Percentiles rank a stretch among this genome's conserved stretches.
Conservation (phyloP, 1,140 invertebrate genomes). For the Nasonia vitripennis region DNA sequence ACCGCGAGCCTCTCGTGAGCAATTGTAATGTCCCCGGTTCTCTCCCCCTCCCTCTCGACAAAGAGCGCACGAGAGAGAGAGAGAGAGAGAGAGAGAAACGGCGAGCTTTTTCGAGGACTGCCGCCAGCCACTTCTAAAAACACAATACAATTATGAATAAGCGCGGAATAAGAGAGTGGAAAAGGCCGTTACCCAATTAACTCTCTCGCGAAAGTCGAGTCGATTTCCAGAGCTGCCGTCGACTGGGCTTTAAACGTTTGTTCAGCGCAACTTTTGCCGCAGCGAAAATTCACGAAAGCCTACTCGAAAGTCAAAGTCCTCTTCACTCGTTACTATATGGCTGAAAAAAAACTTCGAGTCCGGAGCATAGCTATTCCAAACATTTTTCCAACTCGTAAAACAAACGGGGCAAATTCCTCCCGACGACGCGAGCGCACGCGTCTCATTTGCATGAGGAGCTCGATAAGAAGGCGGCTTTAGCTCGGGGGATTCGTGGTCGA, state of each 20-base stretch:
- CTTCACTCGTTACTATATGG: not conserved
- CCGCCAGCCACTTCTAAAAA: slow-evolving; percentile 5
- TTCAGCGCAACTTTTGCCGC: not conserved
- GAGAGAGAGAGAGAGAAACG: not conserved
- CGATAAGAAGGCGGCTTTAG: slow-evolving; percentile 21
- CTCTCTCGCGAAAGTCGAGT: not conserved
- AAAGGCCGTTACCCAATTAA: slow-evolving; percentile 15
- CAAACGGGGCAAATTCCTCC: slow-evolving; percentile 33
- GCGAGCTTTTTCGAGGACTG: slow-evolving; percentile 30
- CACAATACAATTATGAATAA: slow-evolving; percentile 22
- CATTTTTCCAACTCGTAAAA: not conserved
- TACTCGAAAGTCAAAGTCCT: not conserved
- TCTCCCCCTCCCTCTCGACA: not conserved
- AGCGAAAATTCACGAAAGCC: not conserved
- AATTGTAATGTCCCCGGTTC: slow-evolving; percentile 12
- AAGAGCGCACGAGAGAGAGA: not conserved
- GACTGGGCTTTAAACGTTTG: slow-evolving; percentile 19
- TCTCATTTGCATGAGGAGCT: slow-evolving; percentile 59
- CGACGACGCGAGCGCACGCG: slow-evolving; percentile 47
- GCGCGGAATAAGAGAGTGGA: slow-evolving; percentile 1
- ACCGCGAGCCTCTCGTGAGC: slow-evolving; percentile 24
- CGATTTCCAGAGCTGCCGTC: not conserved
- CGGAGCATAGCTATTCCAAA: not conserved
- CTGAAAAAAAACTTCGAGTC: not conserved
- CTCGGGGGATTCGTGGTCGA: not conserved